phyloP scores from a whole-genome alignment of 2,113 vertebrate genomes.

The Muntiacus muntjak region DNA sequence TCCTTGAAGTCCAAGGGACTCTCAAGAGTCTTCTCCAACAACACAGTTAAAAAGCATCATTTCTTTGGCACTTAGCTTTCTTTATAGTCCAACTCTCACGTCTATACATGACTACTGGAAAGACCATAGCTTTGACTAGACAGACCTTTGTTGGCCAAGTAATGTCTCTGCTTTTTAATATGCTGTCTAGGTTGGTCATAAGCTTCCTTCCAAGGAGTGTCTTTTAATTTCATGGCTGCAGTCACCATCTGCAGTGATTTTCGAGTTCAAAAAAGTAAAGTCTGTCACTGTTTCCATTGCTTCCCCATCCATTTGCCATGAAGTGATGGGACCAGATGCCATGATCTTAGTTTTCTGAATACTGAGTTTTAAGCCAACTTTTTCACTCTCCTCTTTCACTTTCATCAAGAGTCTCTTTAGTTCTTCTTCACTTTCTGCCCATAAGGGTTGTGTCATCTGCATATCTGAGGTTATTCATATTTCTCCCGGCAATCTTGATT shows the following conservation, averaged over 20 bases:
- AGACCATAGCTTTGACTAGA: neutral
- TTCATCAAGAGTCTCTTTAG: neutral
- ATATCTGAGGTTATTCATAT: neutral
- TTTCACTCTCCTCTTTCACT: neutral
- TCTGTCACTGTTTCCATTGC: neutral
- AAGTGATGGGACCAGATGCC: neutral
- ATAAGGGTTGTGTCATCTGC: neutral
- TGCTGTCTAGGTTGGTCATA: neutral
- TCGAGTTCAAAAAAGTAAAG: neutral
- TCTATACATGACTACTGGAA: neutral
- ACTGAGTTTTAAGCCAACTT: neutral
- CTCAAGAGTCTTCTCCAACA: neutral
- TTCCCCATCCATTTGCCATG: neutral
- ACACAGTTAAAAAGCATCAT: neutral
- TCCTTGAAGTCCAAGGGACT: neutral
- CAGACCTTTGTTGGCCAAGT: neutral
- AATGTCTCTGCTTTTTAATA: neutral
- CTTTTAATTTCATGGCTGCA: neutral
- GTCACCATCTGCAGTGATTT: neutral
- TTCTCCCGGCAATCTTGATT: neutral
- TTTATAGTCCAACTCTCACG: neutral
- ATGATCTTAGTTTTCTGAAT: neutral
- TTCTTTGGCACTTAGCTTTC: neutral
- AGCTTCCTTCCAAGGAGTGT: rapidly evolving
- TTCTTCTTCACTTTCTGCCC: neutral